Base-by-base conservation (phyloP, 1,140 invertebrate species). In the Drosophila bipectinata region DNA sequence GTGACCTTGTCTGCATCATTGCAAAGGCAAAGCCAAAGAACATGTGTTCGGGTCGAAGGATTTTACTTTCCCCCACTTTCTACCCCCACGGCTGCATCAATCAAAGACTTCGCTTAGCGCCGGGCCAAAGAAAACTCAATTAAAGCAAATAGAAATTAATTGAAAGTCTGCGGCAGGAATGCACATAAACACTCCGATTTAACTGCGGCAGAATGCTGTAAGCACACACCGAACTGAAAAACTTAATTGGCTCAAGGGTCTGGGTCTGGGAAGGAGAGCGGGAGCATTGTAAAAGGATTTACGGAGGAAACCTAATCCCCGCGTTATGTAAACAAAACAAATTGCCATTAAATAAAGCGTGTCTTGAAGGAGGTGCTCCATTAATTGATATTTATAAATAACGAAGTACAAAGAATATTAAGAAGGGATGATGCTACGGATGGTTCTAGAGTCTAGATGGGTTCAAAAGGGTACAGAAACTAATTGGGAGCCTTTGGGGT, bases 111-210 rank as follows among this genome's bases (percentile, higher is more conserved):
- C 60, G 59, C 57, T 79, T 68, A 67, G 32, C 64, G 74, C 53
- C 41, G 26, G 53, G 41, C 37, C 77, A 62, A 76, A 54, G 77
- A 79, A 83, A 84, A 66, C 67, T 77, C 73, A 84, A 80, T 80
- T 80, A 77, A 85, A 85, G 63, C 83, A 85, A 85, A 84, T 84
- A 81, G 64, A 87, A 78, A 74, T 77, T 85, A 77, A 85, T 85
- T 85, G 81, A 80, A 85, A 74, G 72, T 79, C 64, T 63, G 47
- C 47, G 72, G 44, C 71, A 53, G 53, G 51, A 72, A 72, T 63
- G 52, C 51, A 71, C 67, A 73, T 62, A 62, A 53, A 53, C 51
- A 72, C 48, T 52, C 26, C 59, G 59, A 64, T 64, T 67, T 67
- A 67, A 67, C 59, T 64, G 34, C 28, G 59, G 34, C 44, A 18